These are phyloP conservation scores for Oceanodroma leucorhoa DNA, from an alignment of 2,797 vertebrate species.

Conservation along the genomic window DNA sequence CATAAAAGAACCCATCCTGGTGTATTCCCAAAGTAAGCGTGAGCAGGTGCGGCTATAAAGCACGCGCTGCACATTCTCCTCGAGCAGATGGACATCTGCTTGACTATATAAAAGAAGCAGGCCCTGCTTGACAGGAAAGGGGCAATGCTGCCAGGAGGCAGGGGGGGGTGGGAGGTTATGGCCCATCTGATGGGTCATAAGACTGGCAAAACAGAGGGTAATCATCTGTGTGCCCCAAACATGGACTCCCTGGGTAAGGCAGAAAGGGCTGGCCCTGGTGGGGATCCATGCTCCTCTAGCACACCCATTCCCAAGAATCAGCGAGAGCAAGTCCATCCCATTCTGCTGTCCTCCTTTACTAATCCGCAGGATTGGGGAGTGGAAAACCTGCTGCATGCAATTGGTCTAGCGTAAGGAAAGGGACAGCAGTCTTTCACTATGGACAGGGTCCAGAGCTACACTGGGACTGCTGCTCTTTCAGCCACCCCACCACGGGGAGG, in stretches of 20 bases:
- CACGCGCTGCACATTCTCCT: background rate
- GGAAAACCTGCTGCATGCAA: background rate
- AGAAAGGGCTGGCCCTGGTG: background rate
- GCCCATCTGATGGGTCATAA: background rate
- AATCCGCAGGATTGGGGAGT: background rate
- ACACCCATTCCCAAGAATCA: background rate
- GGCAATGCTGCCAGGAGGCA: slow-evolving; percentile 3
- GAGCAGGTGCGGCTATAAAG: slow-evolving; percentile 47
- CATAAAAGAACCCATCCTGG: background rate
- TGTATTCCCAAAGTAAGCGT: slow-evolving; percentile 20
- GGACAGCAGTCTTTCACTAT: background rate
- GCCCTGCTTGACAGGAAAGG: slow-evolving; percentile 27
- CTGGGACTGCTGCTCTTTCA: background rate
- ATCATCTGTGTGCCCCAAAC: background rate
- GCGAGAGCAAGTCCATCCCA: background rate
- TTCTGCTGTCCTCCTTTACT: background rate
- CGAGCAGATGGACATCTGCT: slow-evolving; percentile 42
- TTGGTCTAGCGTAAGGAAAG: background rate
- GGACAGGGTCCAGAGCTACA: background rate
- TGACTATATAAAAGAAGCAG: slow-evolving; percentile 23
- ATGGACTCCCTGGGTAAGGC: background rate
- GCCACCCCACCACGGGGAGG: background rate
- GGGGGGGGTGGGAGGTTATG: background rate
- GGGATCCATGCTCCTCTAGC: background rate
- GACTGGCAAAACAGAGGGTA: background rate